These are phyloP conservation scores for Oryzias curvinotus DNA, from an alignment of 2,113 vertebrate genomes.

Conservation along the genomic window DNA sequence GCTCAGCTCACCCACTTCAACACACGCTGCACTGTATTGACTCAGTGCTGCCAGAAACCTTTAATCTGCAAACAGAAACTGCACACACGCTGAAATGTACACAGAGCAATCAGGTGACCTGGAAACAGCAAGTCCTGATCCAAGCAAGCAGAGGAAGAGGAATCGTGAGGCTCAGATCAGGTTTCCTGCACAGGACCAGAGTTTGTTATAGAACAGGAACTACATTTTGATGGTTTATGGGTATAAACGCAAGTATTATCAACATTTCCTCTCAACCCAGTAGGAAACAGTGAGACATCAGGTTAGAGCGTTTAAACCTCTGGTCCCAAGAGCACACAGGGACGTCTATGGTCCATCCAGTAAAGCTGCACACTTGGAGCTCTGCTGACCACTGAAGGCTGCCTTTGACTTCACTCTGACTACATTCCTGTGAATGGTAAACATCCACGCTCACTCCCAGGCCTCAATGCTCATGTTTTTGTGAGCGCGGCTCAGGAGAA, in stretches of 20 bases:
- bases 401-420: conserved; percentile 73
- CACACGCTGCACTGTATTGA: conserved; percentile 30
- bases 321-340: conserved; percentile 14
- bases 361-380: conserved; percentile 69
- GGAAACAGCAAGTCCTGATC: conserved; percentile 4
- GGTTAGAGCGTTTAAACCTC: conserved; percentile 38
- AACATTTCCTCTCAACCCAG: neutral
- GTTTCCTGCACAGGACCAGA: neutral
- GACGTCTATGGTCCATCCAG: conserved; percentile 50
- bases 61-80: conserved; percentile 50
- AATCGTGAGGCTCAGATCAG: neutral
- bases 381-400: conserved; percentile 59
- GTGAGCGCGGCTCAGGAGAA: conserved; percentile 16
- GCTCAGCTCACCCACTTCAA: conserved; percentile 6
- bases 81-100: conserved; percentile 33
- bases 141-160: neutral
- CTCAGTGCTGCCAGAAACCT: conserved; percentile 26
- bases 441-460: conserved; percentile 45
- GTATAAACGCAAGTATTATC: neutral
- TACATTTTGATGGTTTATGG: neutral
- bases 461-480: conserved; percentile 36
- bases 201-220: neutral
- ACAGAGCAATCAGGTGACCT: conserved; percentile 24
- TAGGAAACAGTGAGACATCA: conserved; percentile 26
- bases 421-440: conserved; percentile 75